Base-by-base conservation (phyloP, 1,140 invertebrate genomes). In the Fopius arisanus region DNA sequence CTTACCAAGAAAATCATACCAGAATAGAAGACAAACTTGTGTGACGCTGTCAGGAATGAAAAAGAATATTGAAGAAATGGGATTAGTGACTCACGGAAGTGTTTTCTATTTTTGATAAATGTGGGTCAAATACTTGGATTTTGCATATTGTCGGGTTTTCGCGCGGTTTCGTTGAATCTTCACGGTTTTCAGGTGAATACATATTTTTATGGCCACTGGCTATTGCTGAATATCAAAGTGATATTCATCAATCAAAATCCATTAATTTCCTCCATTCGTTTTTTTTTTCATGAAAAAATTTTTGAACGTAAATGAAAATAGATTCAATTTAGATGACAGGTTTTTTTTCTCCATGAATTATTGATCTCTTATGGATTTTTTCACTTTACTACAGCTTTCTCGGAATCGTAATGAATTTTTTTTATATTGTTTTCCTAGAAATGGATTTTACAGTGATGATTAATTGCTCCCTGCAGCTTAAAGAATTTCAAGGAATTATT, bases 91-190 rank as follows among this genome's bases (percentile, higher is more conserved):
- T 23, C 19, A 59, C 19, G 54, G 54, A 59, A 29, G 28, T 59
- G 23, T 40, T 51, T 70, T 59, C 73, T 77, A 75, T 73, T 75
- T 77, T 74, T 65, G 63, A 28, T 29, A 28, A 40, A 75, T 75
- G 16, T 75, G 26, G 76, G 73, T 73, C 71, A 48, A 33, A 19
- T 62, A 26, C 3, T 40, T 14, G 43, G 1, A 12, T 48, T 37
- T 48, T 48, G 43, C 43, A 48, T 48, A 48, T 5, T 48, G 43
- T n/a, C 43, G 43, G n/a, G n/a, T 48, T 48, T 48, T 48, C 4
- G 43, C 16, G 5, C 5, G 5, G 9, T 43, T 43, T 12, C 40
- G 14, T 14, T 43, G 40, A 43, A 43, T 12, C 9, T 43, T 43
- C n/a, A 43, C 7, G 1, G 16, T 16, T 48, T 48, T 48, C 43